Evolutionary conservation across 2,888 invertebrate genomes (phyloP), one percentile per base, ranked within the genome.

Genomic region (Ophion slaviceki): DNA sequence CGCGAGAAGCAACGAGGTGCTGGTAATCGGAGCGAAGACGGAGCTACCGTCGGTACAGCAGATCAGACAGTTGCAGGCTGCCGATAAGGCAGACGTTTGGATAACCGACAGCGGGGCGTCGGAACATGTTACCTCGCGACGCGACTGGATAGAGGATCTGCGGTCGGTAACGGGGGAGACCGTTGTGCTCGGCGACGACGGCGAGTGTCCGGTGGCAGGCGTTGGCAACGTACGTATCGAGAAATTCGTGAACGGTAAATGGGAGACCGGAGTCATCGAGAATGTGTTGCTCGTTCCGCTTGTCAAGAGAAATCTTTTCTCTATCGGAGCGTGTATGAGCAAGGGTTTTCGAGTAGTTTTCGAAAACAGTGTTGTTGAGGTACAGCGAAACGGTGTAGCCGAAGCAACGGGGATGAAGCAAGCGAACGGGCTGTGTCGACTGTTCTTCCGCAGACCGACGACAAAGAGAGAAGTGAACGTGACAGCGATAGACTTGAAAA

Each of bases 301-400:
- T 0, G 84, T 93, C n/a, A 67, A 86, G 17, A 90, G 90, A 86
- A 93, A 93, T 77, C 74, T 93, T 14, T 92, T 93, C 78, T 93
- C 92, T 0, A 92, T 92, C 84, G 92, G 92, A 1, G 89, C 78
- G 0, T 80, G 88, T 2, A 91, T 89, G 4, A 85, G 88, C 17
- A 90, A 90, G 85, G 89, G 89, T 0, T 86, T 83, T 67, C 74
- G 36, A 79, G 83, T 86, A 17, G 57, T 90, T 0, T 92, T 92
- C 71, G 88, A 90, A 36, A 75, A 78, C 8, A 36, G 82, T 14
- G 2, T 61, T 14, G 90, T 89, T 8, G 76, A 87, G 68, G 85
- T 91, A 8, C 66, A 57, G 45, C 77, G 89, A 11, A 68, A 85
- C 45, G 80, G 78, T 10, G 70, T 68, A 3, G 7, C 88, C 59